Percentiles rank a stretch among this genome's conserved stretches.
phyloP scores from a whole-genome alignment of 2,113 vertebrate genomes.

The Diglossa brunneiventris region DNA sequence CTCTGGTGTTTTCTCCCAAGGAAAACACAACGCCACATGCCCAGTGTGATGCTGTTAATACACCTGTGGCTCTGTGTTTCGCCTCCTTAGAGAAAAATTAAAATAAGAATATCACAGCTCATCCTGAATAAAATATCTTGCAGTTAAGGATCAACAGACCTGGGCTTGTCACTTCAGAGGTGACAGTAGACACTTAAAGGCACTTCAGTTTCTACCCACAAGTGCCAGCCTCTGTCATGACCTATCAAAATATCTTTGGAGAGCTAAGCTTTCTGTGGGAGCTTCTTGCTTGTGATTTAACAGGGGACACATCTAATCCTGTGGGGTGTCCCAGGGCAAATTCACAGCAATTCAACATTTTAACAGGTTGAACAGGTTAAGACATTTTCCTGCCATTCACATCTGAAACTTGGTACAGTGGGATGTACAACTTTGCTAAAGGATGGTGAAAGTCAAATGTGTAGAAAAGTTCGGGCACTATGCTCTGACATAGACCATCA shows the following conservation, averaged over 20 bases:
- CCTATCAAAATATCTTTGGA: not conserved
- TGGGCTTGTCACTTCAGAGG: not conserved
- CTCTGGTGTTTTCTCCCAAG: not conserved
- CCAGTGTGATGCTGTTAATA: not conserved
- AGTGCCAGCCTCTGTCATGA: not conserved
- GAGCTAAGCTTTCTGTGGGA: not conserved
- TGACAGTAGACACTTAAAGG: not conserved
- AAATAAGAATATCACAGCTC: not conserved
- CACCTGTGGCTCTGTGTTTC: not conserved
- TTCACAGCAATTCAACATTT: not conserved
- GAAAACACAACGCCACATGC: accelerated
- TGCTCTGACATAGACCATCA: not conserved
- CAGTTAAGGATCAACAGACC: not conserved
- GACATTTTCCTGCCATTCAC: not conserved
- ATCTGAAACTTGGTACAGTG: not conserved
- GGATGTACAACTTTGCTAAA: not conserved
- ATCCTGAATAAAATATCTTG: not conserved
- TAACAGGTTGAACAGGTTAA: not conserved
- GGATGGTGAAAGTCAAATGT: not conserved
- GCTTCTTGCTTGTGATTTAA: not conserved
- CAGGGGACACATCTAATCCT: not conserved
- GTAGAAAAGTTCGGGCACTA: not conserved
- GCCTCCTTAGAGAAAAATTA: not conserved
- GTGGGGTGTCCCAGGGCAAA: not conserved
- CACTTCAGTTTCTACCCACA: not conserved